Base-by-base conservation (phyloP, 2,113 vertebrate species). In the Asarcornis scutulata region DNA sequence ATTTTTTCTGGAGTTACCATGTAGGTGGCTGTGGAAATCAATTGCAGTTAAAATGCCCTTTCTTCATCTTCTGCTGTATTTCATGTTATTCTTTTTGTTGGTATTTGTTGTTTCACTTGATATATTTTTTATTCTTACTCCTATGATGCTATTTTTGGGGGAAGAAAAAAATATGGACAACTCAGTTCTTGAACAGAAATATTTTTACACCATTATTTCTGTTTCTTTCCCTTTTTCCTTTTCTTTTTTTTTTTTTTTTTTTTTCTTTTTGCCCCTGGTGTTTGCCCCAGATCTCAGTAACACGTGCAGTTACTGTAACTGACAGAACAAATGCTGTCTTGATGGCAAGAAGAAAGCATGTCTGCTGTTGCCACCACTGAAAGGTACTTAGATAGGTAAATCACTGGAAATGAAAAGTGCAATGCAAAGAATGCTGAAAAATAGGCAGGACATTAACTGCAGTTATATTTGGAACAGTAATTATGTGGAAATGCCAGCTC, bases 371-470 rank as follows among this genome's bases (percentile, higher is more conserved):
- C 69, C 21, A 74, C 44, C 53, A 27, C 40, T 86, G 89, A 42
- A 84, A 91, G 83, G 38, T 91, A 95, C 94, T 96, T 91, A 74
- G 42, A 48, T 26, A 59, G 66, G 76, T 95, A 89, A 93, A 95
- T 91, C 77, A 74, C 46, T 0, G 0, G 40, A 94, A 82, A 56
- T 91, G 48, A 87, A 94, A 95, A 46, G 25, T 63, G 90, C 66
- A 82, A 14, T 9, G 42, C 48, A 83, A 90, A 92, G 68, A 91
- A 90, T 68, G 52, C 87, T 80, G 50, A 88, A 76, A 72, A 93
- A 67, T 78, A 88, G 88, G 62, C 40, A 79, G 67, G 52, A 40
- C 42, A 38, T 74, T 83, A 93, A 72, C 72, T 77, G 31, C 25
- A 32, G 6, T 76, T 79, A 69, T 62, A 14, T 86, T 81, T 77